Percentiles rank a stretch among this genome's conserved stretches.
These are phyloP conservation scores for Zele albiditarsus DNA, from an alignment of 2,888 invertebrate species.

Conservation along the genomic window DNA sequence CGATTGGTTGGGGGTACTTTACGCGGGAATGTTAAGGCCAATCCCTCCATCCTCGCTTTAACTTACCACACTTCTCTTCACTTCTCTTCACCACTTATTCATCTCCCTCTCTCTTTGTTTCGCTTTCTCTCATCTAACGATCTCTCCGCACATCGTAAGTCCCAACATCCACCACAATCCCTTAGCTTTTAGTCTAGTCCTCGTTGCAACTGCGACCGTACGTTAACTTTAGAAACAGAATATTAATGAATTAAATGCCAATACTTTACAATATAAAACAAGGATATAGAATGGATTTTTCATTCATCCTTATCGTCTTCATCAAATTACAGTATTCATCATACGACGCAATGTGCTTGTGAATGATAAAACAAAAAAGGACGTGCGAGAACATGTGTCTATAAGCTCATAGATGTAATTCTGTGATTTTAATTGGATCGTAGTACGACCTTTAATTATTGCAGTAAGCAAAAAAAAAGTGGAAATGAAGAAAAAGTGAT, in stretches of 20 bases:
- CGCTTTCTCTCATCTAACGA: constrained; percentile 24
- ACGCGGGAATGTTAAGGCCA: constrained; percentile 44
- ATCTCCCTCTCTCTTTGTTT: constrained; percentile 41
- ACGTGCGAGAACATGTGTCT: neutral
- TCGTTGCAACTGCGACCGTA: constrained; percentile 59
- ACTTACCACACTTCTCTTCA: constrained; percentile 33
- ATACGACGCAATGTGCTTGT: neutral
- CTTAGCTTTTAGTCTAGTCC: constrained; percentile 63
- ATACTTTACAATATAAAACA: neutral
- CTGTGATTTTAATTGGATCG: constrained; percentile 17
- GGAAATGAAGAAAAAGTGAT: constrained; percentile 2
- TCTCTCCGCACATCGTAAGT: constrained; percentile 49
- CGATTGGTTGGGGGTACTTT: constrained; percentile 45
- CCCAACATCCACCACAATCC: constrained; percentile 55
- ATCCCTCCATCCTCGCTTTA: constrained; percentile 15
- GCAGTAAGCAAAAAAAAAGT: neutral
- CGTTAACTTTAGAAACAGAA: neutral
- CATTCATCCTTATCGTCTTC: neutral
- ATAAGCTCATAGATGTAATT: constrained; percentile 13
- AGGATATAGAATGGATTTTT: neutral
- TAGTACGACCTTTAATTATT: constrained; percentile 22
- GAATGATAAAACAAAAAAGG: neutral
- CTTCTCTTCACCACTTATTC: constrained; percentile 2
- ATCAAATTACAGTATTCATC: neutral
- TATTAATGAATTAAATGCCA: neutral